A percentile compares a stretch with the other conserved stretches of the same genome.
phyloP scores from a whole-genome alignment of 2,113 vertebrate species.

The Rhabdomys dilectus region DNA sequence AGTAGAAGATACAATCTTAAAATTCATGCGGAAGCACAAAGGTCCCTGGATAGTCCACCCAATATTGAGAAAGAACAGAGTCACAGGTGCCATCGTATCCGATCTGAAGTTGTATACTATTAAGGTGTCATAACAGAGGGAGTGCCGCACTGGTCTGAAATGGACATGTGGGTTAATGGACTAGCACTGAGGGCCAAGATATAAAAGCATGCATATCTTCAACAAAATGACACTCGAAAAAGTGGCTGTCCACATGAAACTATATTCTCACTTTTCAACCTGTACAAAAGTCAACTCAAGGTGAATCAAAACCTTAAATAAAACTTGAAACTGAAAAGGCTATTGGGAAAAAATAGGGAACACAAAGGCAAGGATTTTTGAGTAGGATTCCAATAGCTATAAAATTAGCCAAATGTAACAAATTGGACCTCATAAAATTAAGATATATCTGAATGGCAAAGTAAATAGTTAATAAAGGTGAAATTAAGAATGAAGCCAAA shows the following conservation, averaged over 20 bases:
- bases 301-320: background rate
- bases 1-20: background rate
- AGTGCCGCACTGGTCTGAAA: background rate
- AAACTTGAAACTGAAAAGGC: background rate
- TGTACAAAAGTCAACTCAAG: background rate
- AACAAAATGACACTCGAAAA: background rate
- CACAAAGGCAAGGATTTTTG: background rate
- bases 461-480: background rate
- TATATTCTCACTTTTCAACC: background rate
- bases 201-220: background rate
- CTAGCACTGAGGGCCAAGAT: too few species aligned
- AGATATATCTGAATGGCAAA: background rate
- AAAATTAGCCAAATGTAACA: background rate
- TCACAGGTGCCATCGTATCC: background rate
- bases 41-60: background rate
- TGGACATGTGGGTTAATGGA: background rate
- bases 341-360: background rate
- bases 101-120: background rate
- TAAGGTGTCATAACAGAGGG: background rate
- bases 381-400: background rate
- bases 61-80: background rate
- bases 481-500: background rate
- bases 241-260: background rate
- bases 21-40: background rate
- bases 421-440: background rate